A percentile compares a stretch with the other conserved stretches of the same genome.
Evolutionary conservation across 2,888 invertebrate genomes (phyloP).

Genomic region (Leptura quadrifasciata): DNA sequence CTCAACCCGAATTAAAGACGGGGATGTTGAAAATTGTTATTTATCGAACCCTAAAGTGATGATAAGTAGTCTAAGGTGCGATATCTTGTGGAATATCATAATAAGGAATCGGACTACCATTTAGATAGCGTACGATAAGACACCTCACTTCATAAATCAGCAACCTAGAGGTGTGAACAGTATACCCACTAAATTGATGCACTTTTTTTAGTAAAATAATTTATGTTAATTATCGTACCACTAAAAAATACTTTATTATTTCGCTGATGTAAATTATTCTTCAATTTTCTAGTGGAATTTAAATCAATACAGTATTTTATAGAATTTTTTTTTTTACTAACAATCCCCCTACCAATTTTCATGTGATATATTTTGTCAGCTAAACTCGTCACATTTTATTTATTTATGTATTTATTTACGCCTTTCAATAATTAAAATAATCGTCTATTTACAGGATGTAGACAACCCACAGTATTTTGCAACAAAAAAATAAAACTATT

Average conservation of each 20-base stretch:
- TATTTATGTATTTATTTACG: too few species aligned
- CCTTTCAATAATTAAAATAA: too few species aligned
- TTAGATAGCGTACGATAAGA: constrained; percentile 71
- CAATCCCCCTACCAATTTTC: too few species aligned
- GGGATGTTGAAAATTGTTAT: constrained; percentile 63
- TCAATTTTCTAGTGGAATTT: background rate
- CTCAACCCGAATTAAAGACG: constrained; percentile 47
- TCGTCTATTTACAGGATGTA: too few species aligned
- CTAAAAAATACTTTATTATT: background rate
- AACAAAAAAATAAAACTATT: too few species aligned
- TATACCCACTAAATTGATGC: constrained; percentile 24
- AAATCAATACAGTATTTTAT: background rate
- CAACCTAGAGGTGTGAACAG: constrained; percentile 65
- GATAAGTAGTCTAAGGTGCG: constrained; percentile 66
- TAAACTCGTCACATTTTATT: too few species aligned
- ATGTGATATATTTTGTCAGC: too few species aligned
- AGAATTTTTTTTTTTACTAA: too few species aligned
- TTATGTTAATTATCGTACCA: constrained; percentile 18
- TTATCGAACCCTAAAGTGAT: constrained; percentile 68
- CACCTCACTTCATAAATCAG: constrained; percentile 67
- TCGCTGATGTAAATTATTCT: background rate
- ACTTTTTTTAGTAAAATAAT: constrained; percentile 20
- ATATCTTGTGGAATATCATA: constrained; percentile 67
- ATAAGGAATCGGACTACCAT: constrained; percentile 69
- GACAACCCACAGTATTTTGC: too few species aligned